A percentile compares a stretch with the other conserved stretches of the same genome.
Evolutionary conservation across 2,113 vertebrate species (phyloP).

Genomic region (Gymnogyps californianus): DNA sequence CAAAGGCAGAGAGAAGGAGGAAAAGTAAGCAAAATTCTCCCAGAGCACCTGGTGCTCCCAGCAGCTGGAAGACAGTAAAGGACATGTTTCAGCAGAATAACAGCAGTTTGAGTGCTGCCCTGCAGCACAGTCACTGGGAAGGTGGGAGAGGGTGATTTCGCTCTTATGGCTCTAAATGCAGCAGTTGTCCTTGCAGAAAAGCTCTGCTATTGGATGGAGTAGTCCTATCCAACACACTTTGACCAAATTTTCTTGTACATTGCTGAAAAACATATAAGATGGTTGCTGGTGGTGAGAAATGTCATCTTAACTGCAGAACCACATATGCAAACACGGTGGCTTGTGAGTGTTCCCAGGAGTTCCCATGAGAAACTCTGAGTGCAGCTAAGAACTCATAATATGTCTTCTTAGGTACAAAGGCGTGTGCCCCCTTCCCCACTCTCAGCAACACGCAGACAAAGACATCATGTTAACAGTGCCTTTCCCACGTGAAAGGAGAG

Average conservation of each 20-base stretch:
- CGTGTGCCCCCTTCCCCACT: neutral
- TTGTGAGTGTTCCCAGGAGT: neutral
- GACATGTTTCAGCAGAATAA: neutral
- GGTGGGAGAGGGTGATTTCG: rapidly evolving
- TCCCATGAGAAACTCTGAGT: rapidly evolving
- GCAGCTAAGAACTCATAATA: neutral
- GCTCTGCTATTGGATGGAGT: neutral
- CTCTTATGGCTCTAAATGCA: neutral
- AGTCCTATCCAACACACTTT: neutral
- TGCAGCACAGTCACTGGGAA: neutral
- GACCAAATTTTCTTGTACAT: neutral
- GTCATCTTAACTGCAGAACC: neutral
- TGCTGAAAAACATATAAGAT: neutral
- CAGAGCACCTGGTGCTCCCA: neutral
- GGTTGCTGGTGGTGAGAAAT: neutral
- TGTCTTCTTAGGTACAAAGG: neutral
- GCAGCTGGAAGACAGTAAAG: neutral
- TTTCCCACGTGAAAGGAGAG: neutral
- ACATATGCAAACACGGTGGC: rapidly evolving
- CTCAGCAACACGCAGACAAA: neutral
- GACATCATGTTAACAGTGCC: neutral
- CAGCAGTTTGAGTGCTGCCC: neutral
- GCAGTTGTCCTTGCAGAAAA: neutral
- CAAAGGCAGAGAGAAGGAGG: neutral
- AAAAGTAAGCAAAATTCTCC: neutral